Base-by-base conservation (phyloP, 2,797 vertebrate species). In the Malurus leucopterus region DNA sequence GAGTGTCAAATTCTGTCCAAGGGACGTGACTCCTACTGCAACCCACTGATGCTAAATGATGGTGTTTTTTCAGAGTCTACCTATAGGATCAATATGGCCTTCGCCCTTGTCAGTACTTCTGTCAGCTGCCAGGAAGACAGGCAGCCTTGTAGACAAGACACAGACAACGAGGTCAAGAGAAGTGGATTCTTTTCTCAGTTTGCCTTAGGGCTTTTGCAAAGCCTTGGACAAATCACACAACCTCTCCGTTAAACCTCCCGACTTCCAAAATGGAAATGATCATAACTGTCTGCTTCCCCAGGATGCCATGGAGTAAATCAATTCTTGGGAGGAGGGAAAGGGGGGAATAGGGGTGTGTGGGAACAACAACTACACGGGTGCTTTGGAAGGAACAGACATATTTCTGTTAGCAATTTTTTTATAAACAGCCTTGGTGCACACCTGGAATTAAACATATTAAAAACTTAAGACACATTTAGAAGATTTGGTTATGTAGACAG, bases 221-320 rank as follows among this genome's bases (percentile, higher is more conserved):
- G 58, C 53, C 68, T 91, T 58, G 83, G 86, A 92, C 94, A 94
- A 94, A 93, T 88, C 90, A 86, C 79, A 90, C 68, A 91, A 84
- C n/a, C 69, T 67, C 81, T 74, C 71, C 3, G 5, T 59, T 91
- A 80, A 90, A 92, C 72, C 59, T 94, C 44, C 69, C 55, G 74
- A 77, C 62, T 92, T 89, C 70, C 84, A 75, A 67, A 91, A 80
- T 78, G 58, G 55, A 91, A 90, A 90, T 72, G 22, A 92, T 85
- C 62, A 23, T 63, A 91, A 74, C 82, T 77, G 20, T 69, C 67
- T 87, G 5, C n/a, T 59, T 91, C 65, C 34, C 76, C 46, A 55
- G 63, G 27, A 81, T 65, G 38, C 46, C 57, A 32, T 3, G 20
- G 54, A 75, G 41, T 53, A 80, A 89, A 90, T 85, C 22, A 85